Evolutionary conservation across 2,797 vertebrate species (phyloP).

Genomic region (Phoebastria nigripes): DNA sequence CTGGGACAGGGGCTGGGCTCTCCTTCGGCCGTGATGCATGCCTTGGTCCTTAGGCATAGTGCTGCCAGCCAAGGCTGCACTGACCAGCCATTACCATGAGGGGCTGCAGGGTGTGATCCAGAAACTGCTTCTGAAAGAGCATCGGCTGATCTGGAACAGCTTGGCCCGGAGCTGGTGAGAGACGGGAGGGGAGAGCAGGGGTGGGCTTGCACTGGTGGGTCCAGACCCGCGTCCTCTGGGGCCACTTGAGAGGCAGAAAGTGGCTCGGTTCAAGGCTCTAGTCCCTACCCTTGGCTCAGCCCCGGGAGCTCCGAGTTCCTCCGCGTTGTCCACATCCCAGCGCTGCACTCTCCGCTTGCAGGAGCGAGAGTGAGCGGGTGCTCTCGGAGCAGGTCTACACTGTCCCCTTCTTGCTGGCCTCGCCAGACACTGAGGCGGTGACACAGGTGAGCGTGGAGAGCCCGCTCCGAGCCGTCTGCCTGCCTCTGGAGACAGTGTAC

Average conservation of each 20-base stretch:
- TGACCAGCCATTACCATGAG: constrained; percentile 83
- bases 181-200: not conserved
- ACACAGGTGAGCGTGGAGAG: constrained; percentile 75
- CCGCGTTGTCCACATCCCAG: rapidly evolving
- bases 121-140: constrained; percentile 82
- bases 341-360: constrained; percentile 8
- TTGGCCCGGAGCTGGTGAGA: constrained; percentile 82
- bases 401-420: constrained; percentile 79
- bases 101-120: constrained; percentile 84
- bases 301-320: not conserved
- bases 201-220: not conserved
- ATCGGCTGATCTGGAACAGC: constrained; percentile 85
- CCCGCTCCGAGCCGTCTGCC: constrained; percentile 78
- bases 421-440: not conserved
- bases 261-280: not conserved
- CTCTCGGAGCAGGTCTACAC: constrained; percentile 79
- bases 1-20: rapidly evolving
- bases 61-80: constrained; percentile 73
- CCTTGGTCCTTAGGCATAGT: constrained; percentile 75
- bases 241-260: not conserved
- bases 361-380: constrained; percentile 82
- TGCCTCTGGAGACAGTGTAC: constrained; percentile 79
- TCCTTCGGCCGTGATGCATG: rapidly evolving
- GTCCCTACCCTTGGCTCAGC: not conserved
- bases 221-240: not conserved